Evolutionary conservation across 2,797 vertebrate genomes (phyloP).

Genomic region (Denticeps clupeoides): DNA sequence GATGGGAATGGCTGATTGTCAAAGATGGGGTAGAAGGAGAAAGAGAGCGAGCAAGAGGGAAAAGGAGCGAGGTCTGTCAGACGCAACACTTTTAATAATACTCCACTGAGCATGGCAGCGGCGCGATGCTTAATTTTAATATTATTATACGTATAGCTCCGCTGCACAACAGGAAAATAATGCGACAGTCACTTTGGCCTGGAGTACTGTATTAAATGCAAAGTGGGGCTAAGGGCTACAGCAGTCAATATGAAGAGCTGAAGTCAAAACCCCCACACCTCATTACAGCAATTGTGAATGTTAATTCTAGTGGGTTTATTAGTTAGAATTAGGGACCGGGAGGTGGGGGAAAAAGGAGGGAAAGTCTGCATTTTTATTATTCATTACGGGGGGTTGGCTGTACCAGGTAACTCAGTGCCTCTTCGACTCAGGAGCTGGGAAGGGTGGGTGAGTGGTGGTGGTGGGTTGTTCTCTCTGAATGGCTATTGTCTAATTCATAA

Average conservation of each 20-base stretch:
- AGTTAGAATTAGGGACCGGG: slow-evolving; percentile 60
- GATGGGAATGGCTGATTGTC: too few relatives aligned
- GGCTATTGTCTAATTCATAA: slow-evolving; percentile 66
- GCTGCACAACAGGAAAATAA: slow-evolving; percentile 68
- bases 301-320: slow-evolving; percentile 75
- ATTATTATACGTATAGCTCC: slow-evolving; percentile 71
- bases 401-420: slow-evolving; percentile 46
- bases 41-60: slow-evolving; percentile 25
- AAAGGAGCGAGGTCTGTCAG: slow-evolving; percentile 38
- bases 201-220: slow-evolving; percentile 71
- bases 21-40: slow-evolving; percentile 20
- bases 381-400: slow-evolving; percentile 54
- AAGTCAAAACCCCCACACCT: slow-evolving; percentile 53
- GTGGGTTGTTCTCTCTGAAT: slow-evolving; percentile 33
- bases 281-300: slow-evolving; percentile 72
- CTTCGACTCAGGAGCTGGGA: slow-evolving; percentile 24
- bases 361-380: slow-evolving; percentile 60
- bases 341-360: slow-evolving; percentile 33
- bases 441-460: slow-evolving; percentile 12
- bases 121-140: slow-evolving; percentile 69
- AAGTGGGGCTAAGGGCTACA: slow-evolving; percentile 64
- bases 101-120: slow-evolving; percentile 48
- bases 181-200: slow-evolving; percentile 67
- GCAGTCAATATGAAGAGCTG: slow-evolving; percentile 66
- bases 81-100: slow-evolving; percentile 58